A percentile compares a stretch with the other conserved stretches of the same genome.
phyloP scores from a whole-genome alignment of 2,888 invertebrate genomes.

The Beris morrisii region DNA sequence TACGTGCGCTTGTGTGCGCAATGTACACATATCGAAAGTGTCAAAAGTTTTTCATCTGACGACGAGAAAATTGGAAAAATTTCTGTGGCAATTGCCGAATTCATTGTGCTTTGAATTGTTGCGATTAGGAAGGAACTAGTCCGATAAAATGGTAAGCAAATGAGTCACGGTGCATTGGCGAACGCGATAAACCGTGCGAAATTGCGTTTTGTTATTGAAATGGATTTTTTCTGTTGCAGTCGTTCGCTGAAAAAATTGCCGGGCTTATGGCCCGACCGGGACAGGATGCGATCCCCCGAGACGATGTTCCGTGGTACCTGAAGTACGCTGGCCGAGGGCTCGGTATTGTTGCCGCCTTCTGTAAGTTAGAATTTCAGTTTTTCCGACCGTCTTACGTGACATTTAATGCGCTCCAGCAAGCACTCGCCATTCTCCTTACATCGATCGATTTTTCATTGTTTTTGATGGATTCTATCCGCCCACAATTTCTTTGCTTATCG shows the following conservation, averaged over 20 bases:
- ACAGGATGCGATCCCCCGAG: conserved; percentile 70
- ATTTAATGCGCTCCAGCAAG: not conserved
- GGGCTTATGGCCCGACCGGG: conserved; percentile 80
- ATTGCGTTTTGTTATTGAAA: conserved; percentile 8
- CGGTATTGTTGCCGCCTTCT: conserved; percentile 80
- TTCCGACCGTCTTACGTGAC: conserved; percentile 44
- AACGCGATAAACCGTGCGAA: not conserved
- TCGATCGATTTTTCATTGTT: conserved; percentile 42
- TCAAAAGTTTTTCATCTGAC: conserved; percentile 22
- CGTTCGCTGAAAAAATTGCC: conserved; percentile 77
- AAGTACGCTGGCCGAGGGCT: conserved; percentile 81
- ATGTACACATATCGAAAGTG: conserved; percentile 10
- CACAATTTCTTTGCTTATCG: conserved; percentile 22
- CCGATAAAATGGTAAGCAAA: conserved; percentile 4
- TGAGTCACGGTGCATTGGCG: not conserved
- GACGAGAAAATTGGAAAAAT: conserved; percentile 1
- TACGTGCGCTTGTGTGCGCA: conserved; percentile 2
- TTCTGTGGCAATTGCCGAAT: not conserved
- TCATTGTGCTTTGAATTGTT: not conserved
- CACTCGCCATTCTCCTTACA: conserved; percentile 1
- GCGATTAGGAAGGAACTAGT: not conserved
- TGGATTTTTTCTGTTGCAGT: conserved; percentile 56
- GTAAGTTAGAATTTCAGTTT: conserved; percentile 62
- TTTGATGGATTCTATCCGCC: conserved; percentile 33
- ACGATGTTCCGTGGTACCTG: conserved; percentile 87